Conservation (phyloP, 2,113 vertebrate genomes). For the Burhinus oedicnemus region DNA sequence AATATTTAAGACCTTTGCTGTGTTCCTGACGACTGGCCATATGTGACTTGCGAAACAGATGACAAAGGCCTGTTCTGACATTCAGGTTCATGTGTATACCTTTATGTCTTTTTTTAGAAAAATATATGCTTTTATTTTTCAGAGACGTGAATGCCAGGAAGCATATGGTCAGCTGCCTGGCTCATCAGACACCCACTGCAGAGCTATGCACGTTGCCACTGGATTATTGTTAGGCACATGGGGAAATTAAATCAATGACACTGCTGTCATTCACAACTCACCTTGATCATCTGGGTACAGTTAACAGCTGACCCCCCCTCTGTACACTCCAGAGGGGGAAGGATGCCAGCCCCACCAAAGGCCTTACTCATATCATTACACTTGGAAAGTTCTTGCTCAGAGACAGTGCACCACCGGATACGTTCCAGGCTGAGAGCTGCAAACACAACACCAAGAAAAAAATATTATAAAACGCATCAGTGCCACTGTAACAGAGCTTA, state of each 20-base stretch:
- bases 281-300: conserved; percentile 84
- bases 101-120: background rate
- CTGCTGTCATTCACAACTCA: conserved; percentile 53
- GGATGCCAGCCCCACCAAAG: conserved; percentile 78
- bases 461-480: background rate
- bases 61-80: background rate
- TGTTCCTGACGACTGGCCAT: background rate
- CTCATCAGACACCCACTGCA: background rate
- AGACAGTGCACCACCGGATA: conserved; percentile 89
- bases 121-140: background rate
- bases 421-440: conserved; percentile 72
- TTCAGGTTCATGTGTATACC: background rate
- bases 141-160: background rate
- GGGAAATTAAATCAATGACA: background rate
- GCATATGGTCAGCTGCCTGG: background rate
- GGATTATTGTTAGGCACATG: background rate
- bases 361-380: conserved; percentile 84
- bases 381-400: conserved; percentile 80
- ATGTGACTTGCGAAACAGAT: background rate
- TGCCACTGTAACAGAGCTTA: background rate
- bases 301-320: conserved; percentile 53
- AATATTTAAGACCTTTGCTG: background rate
- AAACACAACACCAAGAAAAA: background rate
- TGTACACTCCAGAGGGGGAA: conserved; percentile 80
- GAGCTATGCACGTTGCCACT: background rate